Percentiles rank a stretch among this genome's conserved stretches.
These are phyloP conservation scores for Neocrepidodera transversa DNA, from an alignment of 2,888 invertebrate species.

Conservation along the genomic window DNA sequence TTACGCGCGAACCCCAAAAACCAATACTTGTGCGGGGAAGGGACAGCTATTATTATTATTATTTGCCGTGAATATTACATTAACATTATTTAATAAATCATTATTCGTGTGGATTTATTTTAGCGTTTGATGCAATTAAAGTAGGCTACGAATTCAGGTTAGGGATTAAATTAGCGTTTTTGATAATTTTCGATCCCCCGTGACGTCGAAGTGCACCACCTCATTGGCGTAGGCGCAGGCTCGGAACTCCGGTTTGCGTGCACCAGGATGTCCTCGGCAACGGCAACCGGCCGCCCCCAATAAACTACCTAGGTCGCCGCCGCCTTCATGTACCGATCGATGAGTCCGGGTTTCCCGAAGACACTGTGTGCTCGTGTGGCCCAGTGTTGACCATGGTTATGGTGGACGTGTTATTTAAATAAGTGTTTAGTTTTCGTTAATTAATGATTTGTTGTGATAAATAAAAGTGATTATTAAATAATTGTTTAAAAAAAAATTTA, in stretches of 20 bases:
- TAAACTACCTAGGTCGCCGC: slow-evolving; percentile 32
- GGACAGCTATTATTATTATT: too few species aligned
- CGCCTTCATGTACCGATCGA: slow-evolving; percentile 23
- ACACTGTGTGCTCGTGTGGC: slow-evolving; percentile 32
- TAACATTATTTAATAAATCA: too few species aligned
- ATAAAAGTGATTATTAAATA: too few species aligned
- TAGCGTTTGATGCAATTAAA: too few species aligned
- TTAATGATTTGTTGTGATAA: neutral
- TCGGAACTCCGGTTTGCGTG: slow-evolving; percentile 36
- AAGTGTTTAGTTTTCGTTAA: neutral
- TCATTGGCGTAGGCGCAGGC: slow-evolving; percentile 36
- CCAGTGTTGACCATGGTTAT: slow-evolving; percentile 57
- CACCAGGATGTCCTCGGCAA: slow-evolving; percentile 44
- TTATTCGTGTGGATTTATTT: too few species aligned
- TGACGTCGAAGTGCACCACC: slow-evolving; percentile 11
- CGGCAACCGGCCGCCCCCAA: slow-evolving; percentile 38
- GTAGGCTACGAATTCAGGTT: too few species aligned
- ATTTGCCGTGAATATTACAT: too few species aligned
- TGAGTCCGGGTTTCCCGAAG: slow-evolving; percentile 35
- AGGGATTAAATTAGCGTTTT: too few species aligned
- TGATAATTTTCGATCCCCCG: too few species aligned
- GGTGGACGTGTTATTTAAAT: slow-evolving; percentile 41
- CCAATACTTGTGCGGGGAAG: too few species aligned
- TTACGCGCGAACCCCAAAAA: too few species aligned
- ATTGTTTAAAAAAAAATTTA: too few species aligned